Conservation (phyloP, 2,113 vertebrate genomes). For the Coryphaenoides rupestris region DNA sequence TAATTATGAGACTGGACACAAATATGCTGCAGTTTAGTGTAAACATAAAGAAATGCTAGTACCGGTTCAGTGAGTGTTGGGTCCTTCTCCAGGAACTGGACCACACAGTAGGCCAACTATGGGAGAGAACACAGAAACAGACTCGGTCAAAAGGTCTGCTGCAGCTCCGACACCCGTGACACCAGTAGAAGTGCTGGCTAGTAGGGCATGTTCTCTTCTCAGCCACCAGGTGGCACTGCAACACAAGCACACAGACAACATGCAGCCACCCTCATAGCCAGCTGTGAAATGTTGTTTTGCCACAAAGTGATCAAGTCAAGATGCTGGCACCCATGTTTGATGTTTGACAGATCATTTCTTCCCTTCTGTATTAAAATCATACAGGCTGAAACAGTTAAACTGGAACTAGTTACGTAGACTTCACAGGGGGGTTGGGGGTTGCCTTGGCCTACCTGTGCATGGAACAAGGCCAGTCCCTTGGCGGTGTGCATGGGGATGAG, state of each 20-base stretch:
- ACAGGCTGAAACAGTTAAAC: background rate
- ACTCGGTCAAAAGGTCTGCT: too few species aligned
- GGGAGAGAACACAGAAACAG: too few species aligned
- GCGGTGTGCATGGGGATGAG: conserved; percentile 97
- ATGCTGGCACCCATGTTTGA: too few species aligned
- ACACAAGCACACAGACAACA: background rate
- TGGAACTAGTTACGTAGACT: too few species aligned
- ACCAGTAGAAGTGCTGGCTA: background rate
- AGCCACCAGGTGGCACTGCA: conserved; percentile 45
- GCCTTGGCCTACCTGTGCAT: conserved; percentile 84
- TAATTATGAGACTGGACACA: too few species aligned
- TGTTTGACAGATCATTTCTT: too few species aligned
- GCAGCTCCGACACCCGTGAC: too few species aligned
- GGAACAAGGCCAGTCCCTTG: conserved; percentile 91
- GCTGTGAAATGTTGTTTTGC: background rate
- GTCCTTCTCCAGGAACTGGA: conserved; percentile 98
- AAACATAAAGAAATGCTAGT: conserved; percentile 43
- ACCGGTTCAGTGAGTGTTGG: conserved; percentile 94
- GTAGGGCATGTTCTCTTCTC: background rate
- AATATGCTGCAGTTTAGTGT: background rate
- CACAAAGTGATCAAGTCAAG: too few species aligned
- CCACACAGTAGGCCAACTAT: conserved; percentile 96
- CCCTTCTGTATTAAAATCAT: background rate
- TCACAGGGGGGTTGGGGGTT: background rate
- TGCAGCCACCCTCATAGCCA: conserved; percentile 3